Evolutionary conservation across 2,797 vertebrate genomes (phyloP).

Genomic region (Glossophaga mutica): DNA sequence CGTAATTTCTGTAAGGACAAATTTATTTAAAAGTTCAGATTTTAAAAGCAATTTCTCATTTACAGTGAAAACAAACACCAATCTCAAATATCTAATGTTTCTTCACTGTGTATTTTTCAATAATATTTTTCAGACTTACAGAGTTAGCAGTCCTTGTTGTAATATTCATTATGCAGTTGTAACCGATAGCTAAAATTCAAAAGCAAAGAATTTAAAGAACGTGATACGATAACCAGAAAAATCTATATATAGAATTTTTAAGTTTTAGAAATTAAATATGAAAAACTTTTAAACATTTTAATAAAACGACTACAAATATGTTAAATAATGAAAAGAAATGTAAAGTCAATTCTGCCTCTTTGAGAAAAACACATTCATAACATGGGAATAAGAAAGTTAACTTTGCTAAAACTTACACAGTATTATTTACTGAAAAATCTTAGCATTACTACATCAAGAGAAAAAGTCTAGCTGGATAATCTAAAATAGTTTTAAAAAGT

Average conservation of each 20-base stretch:
- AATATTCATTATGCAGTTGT: slow-evolving; percentile 97
- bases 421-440: slow-evolving; percentile 29
- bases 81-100: slow-evolving; percentile 42
- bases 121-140: slow-evolving; percentile 84
- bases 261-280: slow-evolving; percentile 39
- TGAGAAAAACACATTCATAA: neutral
- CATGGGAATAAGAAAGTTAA: neutral
- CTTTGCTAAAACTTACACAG: neutral
- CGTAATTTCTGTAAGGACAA: slow-evolving; percentile 91
- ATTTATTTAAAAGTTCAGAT: slow-evolving; percentile 64
- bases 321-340: slow-evolving; percentile 30
- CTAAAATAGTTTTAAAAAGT: slow-evolving; percentile 16
- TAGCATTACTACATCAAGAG: neutral
- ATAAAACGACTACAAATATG: neutral
- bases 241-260: neutral
- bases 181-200: slow-evolving; percentile 91
- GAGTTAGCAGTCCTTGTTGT: slow-evolving; percentile 98
- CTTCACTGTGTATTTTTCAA: neutral
- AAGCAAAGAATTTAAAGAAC: slow-evolving; percentile 56
- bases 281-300: slow-evolving; percentile 1
- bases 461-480: slow-evolving; percentile 23
- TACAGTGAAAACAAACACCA: slow-evolving; percentile 45
- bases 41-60: slow-evolving; percentile 30
- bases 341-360: neutral
- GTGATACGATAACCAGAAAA: neutral